phyloP scores from a whole-genome alignment of 2,113 vertebrate genomes.

The Mormyrus lacerda region DNA sequence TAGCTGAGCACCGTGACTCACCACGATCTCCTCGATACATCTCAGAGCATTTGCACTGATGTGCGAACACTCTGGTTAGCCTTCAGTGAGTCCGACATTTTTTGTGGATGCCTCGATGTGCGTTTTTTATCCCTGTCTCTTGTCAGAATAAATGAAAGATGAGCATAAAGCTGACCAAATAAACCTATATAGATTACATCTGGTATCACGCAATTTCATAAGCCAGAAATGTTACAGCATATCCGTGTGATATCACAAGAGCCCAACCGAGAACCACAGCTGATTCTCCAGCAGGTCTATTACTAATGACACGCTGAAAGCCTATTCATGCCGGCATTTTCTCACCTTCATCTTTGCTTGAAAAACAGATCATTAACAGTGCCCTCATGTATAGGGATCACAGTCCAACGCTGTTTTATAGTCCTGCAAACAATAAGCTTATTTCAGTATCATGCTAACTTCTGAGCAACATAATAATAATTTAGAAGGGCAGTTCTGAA shows the following conservation, averaged over 20 bases:
- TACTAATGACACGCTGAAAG: background rate
- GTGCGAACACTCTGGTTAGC: background rate
- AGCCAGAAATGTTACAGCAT: background rate
- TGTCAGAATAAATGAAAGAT: background rate
- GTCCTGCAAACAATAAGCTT: background rate
- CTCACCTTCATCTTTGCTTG: background rate
- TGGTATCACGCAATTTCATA: background rate
- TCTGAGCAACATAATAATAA: background rate
- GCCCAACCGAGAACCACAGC: background rate
- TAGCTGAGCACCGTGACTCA: background rate
- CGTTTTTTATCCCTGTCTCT: background rate
- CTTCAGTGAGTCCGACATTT: background rate
- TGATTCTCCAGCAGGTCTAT: background rate
- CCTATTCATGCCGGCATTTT: background rate
- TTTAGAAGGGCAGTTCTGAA: background rate
- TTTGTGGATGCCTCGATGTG: background rate
- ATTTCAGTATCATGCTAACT: background rate
- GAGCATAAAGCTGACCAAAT: background rate
- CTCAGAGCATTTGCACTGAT: background rate
- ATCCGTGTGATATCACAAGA: background rate
- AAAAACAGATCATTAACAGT: background rate
- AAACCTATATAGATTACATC: background rate
- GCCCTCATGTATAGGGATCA: background rate
- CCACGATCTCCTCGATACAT: background rate
- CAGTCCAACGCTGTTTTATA: background rate